Base-by-base conservation (phyloP, 2,888 invertebrate species). In the Aporophyla nigra region DNA sequence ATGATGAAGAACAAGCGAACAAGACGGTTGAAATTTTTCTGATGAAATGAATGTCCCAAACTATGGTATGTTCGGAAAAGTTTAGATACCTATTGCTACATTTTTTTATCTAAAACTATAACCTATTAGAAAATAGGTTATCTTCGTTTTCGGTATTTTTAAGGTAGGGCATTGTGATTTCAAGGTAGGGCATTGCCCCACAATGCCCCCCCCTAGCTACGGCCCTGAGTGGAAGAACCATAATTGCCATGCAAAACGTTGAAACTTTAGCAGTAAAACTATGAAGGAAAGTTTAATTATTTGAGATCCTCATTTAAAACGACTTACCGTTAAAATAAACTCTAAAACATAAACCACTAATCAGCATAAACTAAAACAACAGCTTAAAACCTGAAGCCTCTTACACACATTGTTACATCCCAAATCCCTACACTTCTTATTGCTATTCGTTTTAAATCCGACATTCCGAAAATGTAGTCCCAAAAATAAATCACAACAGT, bases 401-500 rank as follows among this genome's bases (percentile, higher is more conserved):
- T 85, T 71, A 83, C 78, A 82, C 59, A 51, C 65, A 49, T 61
- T 33, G 71, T 71, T 40, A 33, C 65, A 67, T 70, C 33, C 61
- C 58, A 86, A 85, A 74, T 73, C 73, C 65, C 6, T 4, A 51
- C 78, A 65, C 49, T 61, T 58, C 65, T 66, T n/a, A 82, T 61
- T 71, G 51, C 24, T 68, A 79, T 78, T 86, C 72, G 58, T 53
- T 84, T 83, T 76, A 77, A 88, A 83, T 75, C 85, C 84, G 56
- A 82, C 78, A 74, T 67, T 73, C 66, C 65, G 51, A 76, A 78
- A 78, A 86, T 78, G 78, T 79, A 86, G 82, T 86, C 69, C 63
- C 68, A 40, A 68, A 77, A 78, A 88, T 88, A 88, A 88, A 88
- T 88, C 86, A 86, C 83, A 77, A 74, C 80, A 80, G 78, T 84